Evolutionary conservation across 92 coral and sea anemone species (phyloP), one percentile per base, ranked within the genome.

Genomic region (Epizoanthus stellaris): DNA sequence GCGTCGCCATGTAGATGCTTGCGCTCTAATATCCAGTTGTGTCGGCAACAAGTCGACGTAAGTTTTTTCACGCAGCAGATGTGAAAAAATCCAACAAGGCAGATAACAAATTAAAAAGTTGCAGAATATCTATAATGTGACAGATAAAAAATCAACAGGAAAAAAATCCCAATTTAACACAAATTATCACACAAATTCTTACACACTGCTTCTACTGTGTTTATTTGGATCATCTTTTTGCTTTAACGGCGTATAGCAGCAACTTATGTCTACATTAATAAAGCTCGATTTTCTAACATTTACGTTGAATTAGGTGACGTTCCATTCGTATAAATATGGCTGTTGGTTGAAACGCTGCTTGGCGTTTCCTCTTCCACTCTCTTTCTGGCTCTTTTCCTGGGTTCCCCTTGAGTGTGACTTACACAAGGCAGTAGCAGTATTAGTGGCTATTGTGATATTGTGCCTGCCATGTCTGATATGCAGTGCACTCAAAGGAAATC

Each of bases 241-340:
- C 49, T 14, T 39, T 36, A 12, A 68, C 30, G 43, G 73, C 19
- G 42, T 68, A 13, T 38, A 68, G 52, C 73, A 68, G 73, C 49
- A 68, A 39, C 9, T 45, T 11, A 8, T 25, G 20, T 68, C 43
- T 68, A 68, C 73, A 68, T 34, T 68, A 68, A 4, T 38, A 68
- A 38, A 52, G 21, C 45, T 38, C 17, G 11, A 39, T 36, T 68
- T 34, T 67, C 72, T 67, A 67, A 21, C 45, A 67, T 13, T 36
- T 67, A 67, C 72, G 20, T 67, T 36, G 17, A 45, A 6, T 67
- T 34, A 34, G n/a, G 9, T 67, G 5, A 67, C 36, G 72, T 67
- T 42, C 39, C 14, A 14, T 15, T 68, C 73, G 30, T 38, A 68
- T 68, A 68, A 68, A 68, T 68, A 68, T 5, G 52, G 72, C 72